Evolutionary conservation across 2,888 invertebrate species (phyloP), one percentile per base, ranked within the genome.

Genomic region (Drosophila mercatorum): DNA sequence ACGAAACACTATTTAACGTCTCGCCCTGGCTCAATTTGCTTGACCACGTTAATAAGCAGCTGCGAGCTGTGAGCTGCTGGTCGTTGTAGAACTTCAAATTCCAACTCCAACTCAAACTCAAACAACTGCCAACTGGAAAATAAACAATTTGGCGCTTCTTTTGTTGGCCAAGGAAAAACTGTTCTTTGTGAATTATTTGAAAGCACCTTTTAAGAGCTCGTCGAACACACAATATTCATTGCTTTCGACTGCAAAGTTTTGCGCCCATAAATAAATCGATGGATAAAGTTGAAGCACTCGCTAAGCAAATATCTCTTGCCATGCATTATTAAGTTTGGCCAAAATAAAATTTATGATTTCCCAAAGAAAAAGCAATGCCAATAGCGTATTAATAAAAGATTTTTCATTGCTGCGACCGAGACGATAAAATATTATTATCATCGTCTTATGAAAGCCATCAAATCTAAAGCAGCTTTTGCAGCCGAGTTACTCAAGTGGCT

Each of bases 41-140:
- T 74, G 89, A 72, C 83, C 87, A 89, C 62, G 79, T 76, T 84
- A 89, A 89, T 71, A 78, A 69, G 87, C 81, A 68, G 80, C 59
- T 80, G 76, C 46, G 28, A 55, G 77, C 52, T 38, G 38, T 5
- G 34, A 17, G 22, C 22, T 22, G 22, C 22, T 31, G 47, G 8
- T 34, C 47, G 26, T 22, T 26, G 14, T 46, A 68, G 75, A 75
- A 53, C 46, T 26, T 26, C 6, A 26, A 14, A 22, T 22, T 22
- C 22, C 22, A 22, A 22, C 22, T 22, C 22, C 22, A 22, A 22
- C 22, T 22, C 22, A 22, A 22, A 1, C 46, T 26, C 14, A 26
- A 47, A 14, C 28, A 28, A 49, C 46, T 14, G 46, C 49, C 38
- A 61, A 53, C 55, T 12, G 58, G 62, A 68, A 85, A 77, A 67